phyloP scores from a whole-genome alignment of 2,888 invertebrate species.

The Chalcis sispes region DNA sequence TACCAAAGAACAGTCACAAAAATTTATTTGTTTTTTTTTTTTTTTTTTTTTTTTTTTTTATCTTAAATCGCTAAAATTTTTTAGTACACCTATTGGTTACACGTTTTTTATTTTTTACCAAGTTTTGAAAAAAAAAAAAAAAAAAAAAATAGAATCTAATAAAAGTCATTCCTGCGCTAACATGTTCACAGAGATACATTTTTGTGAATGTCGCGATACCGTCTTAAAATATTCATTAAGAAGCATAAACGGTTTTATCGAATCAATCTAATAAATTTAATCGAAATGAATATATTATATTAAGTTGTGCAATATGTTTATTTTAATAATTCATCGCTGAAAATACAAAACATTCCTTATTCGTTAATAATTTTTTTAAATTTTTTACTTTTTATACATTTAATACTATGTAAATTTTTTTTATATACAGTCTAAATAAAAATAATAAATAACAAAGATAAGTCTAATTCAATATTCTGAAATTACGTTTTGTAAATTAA shows the following conservation, averaged over 20 bases:
- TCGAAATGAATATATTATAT: conserved; percentile 20
- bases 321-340: not conserved
- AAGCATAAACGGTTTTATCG: not conserved
- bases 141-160: conserved; percentile 35
- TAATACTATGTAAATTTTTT: too few relatives aligned
- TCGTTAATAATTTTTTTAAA: not conserved
- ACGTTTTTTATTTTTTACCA: conserved; percentile 28
- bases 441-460: too few relatives aligned
- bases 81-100: conserved; percentile 26
- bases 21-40: conserved; percentile 23
- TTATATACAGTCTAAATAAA: too few relatives aligned
- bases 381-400: too few relatives aligned
- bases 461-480: too few relatives aligned
- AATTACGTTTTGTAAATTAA: too few relatives aligned
- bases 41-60: conserved; percentile 21
- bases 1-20: not conserved
- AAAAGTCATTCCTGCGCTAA: conserved; percentile 37
- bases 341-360: not conserved
- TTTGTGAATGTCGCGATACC: conserved; percentile 13
- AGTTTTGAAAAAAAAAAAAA: conserved; percentile 1
- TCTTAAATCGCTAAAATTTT: conserved; percentile 34
- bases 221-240: conserved; percentile 17
- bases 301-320: not conserved
- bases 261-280: conserved; percentile 30
- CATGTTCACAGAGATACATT: conserved; percentile 26